Percentiles rank a stretch among this genome's conserved stretches.
phyloP scores from a whole-genome alignment of 2,113 vertebrate genomes.

The Acrocephalus kingi region DNA sequence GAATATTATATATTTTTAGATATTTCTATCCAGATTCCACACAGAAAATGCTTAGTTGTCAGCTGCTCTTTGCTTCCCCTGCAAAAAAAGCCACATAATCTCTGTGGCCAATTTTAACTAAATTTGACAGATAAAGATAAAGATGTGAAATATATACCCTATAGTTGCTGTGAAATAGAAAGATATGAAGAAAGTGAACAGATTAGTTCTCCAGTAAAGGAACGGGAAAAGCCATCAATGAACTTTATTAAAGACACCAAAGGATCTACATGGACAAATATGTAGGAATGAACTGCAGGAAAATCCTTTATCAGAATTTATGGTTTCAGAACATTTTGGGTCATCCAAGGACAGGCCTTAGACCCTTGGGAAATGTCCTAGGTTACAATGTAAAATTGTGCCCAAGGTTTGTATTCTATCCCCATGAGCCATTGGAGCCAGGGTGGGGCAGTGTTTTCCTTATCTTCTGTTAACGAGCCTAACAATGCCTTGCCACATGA shows the following conservation, averaged over 20 bases:
- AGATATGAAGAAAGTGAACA: background rate
- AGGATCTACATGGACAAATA: background rate
- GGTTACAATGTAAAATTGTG: too few species aligned
- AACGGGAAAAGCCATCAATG: background rate
- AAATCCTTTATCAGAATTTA: background rate
- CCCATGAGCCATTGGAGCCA: too few species aligned
- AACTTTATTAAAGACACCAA: background rate
- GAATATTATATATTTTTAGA: background rate
- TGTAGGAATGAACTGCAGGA: background rate
- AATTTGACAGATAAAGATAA: background rate
- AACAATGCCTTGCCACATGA: too few species aligned
- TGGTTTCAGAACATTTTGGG: background rate
- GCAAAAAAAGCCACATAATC: background rate
- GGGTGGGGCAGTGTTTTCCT: too few species aligned
- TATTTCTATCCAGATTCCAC: background rate
- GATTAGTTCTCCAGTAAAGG: background rate
- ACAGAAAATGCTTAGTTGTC: background rate
- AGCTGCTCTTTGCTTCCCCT: background rate
- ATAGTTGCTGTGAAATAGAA: background rate
- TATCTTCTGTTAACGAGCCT: too few species aligned
- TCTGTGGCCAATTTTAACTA: background rate
- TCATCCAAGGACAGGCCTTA: background rate
- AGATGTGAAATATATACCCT: background rate
- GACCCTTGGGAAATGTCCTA: fast-evolving
- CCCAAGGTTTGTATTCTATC: too few species aligned